Evolutionary conservation across 1,140 invertebrate genomes (phyloP).

Genomic region (Lasaia peninsularis): DNA sequence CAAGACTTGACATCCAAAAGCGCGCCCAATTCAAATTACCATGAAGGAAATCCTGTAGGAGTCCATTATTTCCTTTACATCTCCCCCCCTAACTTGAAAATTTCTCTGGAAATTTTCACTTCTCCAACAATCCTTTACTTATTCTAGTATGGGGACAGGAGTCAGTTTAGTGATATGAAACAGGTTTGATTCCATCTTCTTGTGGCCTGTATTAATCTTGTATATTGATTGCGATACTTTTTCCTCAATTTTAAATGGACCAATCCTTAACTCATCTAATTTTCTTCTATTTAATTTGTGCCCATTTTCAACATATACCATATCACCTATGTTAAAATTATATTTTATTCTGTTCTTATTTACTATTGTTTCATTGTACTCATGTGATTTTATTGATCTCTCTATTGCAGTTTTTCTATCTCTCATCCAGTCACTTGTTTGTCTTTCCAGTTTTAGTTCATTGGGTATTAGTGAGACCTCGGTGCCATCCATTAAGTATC

Average conservation of each 20-base stretch:
- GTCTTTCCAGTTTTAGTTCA: constrained; percentile 6
- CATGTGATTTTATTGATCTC: constrained; percentile 4
- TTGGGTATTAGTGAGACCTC: background rate
- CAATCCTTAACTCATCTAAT: constrained; percentile 10
- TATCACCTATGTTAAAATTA: constrained; percentile 3
- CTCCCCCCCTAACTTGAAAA: background rate
- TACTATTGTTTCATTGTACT: background rate
- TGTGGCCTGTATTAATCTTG: constrained; percentile 13
- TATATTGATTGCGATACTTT: constrained; percentile 11
- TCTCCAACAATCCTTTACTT: constrained; percentile 1
- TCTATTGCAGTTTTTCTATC: background rate
- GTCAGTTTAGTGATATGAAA: constrained; percentile 17
- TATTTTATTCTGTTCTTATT: constrained; percentile 1
- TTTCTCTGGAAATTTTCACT: background rate
- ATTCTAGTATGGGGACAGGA: constrained; percentile 10
- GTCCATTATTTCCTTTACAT: background rate
- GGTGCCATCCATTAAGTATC: background rate
- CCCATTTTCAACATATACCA: constrained; percentile 12
- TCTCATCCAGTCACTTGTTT: background rate
- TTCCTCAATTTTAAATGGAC: constrained; percentile 7
- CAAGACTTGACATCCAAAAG: no score
- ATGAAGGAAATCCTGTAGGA: background rate
- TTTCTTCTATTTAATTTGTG: constrained; percentile 11
- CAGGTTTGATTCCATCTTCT: constrained; percentile 14
- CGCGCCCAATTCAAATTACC: background rate